These are phyloP conservation scores for Acanthococcus lagerstroemiae DNA, from an alignment of 2,888 invertebrate genomes.

Conservation along the genomic window DNA sequence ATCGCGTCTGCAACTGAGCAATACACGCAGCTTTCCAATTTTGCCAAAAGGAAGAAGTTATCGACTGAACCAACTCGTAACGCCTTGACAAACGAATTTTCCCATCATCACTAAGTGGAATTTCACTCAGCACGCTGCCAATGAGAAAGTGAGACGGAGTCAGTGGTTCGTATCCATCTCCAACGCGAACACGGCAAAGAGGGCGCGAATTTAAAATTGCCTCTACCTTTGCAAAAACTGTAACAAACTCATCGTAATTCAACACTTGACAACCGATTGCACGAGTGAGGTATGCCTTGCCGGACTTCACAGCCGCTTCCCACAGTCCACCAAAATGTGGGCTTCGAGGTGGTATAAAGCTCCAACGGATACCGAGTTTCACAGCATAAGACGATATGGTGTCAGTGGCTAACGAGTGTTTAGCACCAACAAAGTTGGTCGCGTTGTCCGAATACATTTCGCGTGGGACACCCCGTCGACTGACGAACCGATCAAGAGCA, in stretches of 20 bases:
- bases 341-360: background rate
- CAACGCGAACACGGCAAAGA: background rate
- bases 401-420: background rate
- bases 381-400: background rate
- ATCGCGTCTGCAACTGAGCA: background rate
- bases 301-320: background rate
- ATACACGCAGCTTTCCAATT: background rate
- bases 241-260: background rate
- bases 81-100: background rate
- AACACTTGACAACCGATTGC: background rate
- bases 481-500: constrained; percentile 34
- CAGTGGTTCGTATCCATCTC: background rate
- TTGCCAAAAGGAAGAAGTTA: background rate
- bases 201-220: background rate
- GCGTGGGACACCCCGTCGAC: constrained; percentile 35
- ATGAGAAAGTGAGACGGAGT: background rate
- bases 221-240: background rate
- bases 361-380: background rate
- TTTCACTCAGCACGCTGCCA: background rate
- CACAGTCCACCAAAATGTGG: background rate
- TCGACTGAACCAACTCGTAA: background rate
- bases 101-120: background rate
- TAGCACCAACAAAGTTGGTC: constrained; percentile 4
- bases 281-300: background rate
- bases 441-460: constrained; percentile 22